Conservation (phyloP, 2,888 invertebrate species). For the Masnerella sp. region DNA sequence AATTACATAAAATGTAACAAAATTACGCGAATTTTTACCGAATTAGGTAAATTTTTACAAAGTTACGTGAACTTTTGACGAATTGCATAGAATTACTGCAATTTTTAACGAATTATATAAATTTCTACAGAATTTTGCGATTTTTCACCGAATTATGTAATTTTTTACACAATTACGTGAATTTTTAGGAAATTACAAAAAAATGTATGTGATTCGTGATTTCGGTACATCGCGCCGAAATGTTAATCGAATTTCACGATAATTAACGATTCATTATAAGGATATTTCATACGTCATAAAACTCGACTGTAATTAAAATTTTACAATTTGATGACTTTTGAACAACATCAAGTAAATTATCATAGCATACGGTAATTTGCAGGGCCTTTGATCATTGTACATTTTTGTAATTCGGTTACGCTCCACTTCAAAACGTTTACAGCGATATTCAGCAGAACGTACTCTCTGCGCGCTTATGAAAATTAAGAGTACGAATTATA, state of each 20-base stretch:
- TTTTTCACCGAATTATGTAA: too few relatives aligned
- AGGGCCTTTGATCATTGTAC: slow-evolving; percentile 41
- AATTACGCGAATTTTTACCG: too few relatives aligned
- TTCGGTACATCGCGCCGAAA: neutral
- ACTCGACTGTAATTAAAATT: slow-evolving; percentile 41
- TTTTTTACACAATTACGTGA: neutral
- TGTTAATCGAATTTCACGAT: slow-evolving; percentile 24
- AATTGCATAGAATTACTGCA: too few relatives aligned
- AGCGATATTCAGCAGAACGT: slow-evolving; percentile 22
- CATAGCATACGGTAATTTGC: slow-evolving; percentile 31
- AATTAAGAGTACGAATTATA: slow-evolving; percentile 38
- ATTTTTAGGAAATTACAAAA: too few relatives aligned
- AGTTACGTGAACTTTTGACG: too few relatives aligned
- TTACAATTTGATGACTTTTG: slow-evolving; percentile 45
- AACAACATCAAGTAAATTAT: slow-evolving; percentile 42
- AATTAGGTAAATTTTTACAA: too few relatives aligned
- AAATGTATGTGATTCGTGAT: neutral
- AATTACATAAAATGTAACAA: too few relatives aligned
- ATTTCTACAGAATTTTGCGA: too few relatives aligned
- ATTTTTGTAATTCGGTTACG: slow-evolving; percentile 47
- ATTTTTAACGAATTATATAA: too few relatives aligned
- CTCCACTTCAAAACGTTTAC: slow-evolving; percentile 49
- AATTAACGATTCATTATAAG: slow-evolving; percentile 26
- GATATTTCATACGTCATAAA: slow-evolving; percentile 27
- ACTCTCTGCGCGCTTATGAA: slow-evolving; percentile 62